phyloP scores from a whole-genome alignment of 2,113 vertebrate genomes.

The Podocnemis expansa region DNA sequence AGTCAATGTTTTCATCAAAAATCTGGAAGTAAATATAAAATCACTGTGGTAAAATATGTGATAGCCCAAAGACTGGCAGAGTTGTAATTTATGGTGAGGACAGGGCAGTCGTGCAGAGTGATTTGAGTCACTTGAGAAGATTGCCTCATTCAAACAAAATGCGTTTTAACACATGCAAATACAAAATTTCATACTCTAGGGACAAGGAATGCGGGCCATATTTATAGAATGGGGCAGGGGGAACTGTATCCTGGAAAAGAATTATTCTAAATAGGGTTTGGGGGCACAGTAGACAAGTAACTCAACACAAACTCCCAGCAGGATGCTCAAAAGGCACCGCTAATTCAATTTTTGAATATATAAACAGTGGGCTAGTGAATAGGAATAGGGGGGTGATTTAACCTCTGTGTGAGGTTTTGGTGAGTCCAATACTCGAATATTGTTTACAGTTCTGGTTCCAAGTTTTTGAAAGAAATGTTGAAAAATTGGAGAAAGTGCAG shows the following conservation, averaged over 20 bases:
- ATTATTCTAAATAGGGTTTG: background rate
- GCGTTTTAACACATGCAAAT: background rate
- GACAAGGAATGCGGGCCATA: background rate
- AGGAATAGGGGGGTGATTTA: slow-evolving; percentile 3
- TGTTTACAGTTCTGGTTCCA: accelerated
- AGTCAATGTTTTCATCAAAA: background rate
- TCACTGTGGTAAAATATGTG: background rate
- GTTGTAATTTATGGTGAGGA: background rate
- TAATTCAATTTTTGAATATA: background rate
- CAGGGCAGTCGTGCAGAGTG: background rate
- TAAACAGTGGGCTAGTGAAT: background rate
- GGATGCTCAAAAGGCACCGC: background rate
- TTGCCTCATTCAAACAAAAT: background rate
- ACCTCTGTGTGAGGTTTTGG: background rate
- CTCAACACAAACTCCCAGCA: background rate
- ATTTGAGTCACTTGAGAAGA: background rate
- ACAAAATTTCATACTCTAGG: background rate
- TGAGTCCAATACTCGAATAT: background rate
- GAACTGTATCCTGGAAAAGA: background rate
- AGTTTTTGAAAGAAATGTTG: too few relatives aligned
- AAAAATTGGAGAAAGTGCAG: too few relatives aligned
- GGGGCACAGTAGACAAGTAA: background rate
- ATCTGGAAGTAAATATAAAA: background rate
- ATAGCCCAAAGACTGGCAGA: background rate
- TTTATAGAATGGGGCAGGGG: background rate